Percentiles rank a stretch among this genome's conserved stretches.
Conservation (phyloP, 2,113 vertebrate genomes). For the Cololabis saira region DNA sequence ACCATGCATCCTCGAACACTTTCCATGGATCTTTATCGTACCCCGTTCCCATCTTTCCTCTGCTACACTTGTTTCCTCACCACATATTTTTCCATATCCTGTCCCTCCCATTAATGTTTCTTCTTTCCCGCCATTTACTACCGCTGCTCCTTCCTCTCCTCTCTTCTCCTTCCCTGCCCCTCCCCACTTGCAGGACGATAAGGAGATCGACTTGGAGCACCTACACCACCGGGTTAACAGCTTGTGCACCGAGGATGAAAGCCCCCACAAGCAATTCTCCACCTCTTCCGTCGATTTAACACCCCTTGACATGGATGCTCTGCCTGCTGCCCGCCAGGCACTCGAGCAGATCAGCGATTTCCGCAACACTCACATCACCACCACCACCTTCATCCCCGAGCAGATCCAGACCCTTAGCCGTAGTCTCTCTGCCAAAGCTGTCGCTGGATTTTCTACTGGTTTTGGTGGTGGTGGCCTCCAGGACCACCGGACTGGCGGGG, state of each 20-base stretch:
- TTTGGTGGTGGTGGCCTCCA: constrained; percentile 87
- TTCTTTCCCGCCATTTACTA: constrained; percentile 47
- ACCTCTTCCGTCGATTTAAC: constrained; percentile 99
- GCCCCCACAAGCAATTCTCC: constrained; percentile 99
- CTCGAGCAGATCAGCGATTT: constrained; percentile 99
- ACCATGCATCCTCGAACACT: constrained; percentile 17
- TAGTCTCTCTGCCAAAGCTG: constrained; percentile 96
- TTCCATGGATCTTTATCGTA: constrained; percentile 14
- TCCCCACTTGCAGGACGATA: constrained; percentile 90
- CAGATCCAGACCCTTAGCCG: constrained; percentile 99
- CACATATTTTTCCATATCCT: constrained; percentile 10
- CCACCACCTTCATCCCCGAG: constrained; percentile 99
- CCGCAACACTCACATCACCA: constrained; percentile 99
- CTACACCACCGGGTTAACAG: constrained; percentile 99
- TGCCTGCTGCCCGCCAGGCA: constrained; percentile 95
- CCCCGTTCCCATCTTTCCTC: constrained; percentile 2
- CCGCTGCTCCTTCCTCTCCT: constrained; percentile 45
- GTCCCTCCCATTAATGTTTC: constrained; percentile 34
- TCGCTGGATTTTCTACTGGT: constrained; percentile 90
- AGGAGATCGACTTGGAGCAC: constrained; percentile 99
- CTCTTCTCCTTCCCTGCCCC: constrained; percentile 37
- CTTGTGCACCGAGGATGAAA: constrained; percentile 99
- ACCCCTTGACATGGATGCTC: constrained; percentile 97
- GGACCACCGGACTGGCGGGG: constrained; percentile 94
- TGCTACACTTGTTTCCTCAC: not conserved